phyloP scores from a whole-genome alignment of 2,113 vertebrate genomes.

The Crotalus horridus region DNA sequence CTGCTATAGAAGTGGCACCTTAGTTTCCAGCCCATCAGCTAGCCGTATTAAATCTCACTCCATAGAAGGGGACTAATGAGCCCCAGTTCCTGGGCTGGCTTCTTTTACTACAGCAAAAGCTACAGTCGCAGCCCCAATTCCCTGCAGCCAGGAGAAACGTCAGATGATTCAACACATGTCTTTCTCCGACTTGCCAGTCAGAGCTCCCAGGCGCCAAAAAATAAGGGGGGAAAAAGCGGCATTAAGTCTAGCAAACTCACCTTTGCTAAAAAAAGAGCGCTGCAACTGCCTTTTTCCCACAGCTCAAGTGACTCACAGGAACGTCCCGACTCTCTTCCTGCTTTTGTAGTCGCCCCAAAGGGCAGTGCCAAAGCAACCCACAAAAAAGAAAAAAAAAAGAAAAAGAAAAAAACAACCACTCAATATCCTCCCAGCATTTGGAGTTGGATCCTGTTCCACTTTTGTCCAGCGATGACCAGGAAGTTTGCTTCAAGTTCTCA shows the following conservation, averaged over 20 bases:
- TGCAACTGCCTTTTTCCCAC: not conserved
- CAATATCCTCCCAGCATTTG: not conserved
- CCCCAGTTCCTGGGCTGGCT: not conserved
- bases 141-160: not conserved
- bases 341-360: conserved; percentile 19
- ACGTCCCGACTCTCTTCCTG: conserved; percentile 8
- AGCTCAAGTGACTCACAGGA: not conserved
- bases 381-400: not conserved
- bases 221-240: not conserved
- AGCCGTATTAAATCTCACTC: too few species aligned
- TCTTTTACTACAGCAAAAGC: not conserved
- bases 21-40: not conserved
- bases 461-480: not conserved
- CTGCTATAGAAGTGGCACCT: too few species aligned
- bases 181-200: not conserved
- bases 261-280: not conserved
- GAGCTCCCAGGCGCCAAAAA: not conserved
- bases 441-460: conserved; percentile 13
- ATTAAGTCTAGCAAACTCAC: not conserved
- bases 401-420: not conserved
- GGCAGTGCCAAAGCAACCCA: conserved; percentile 1
- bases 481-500: conserved; percentile 2
- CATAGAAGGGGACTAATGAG: not conserved
- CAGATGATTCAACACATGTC: not conserved
- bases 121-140: not conserved